Evolutionary conservation across 2,888 invertebrate species (phyloP), one percentile per base, ranked within the genome.

Genomic region (Margaritifera margaritifera): DNA sequence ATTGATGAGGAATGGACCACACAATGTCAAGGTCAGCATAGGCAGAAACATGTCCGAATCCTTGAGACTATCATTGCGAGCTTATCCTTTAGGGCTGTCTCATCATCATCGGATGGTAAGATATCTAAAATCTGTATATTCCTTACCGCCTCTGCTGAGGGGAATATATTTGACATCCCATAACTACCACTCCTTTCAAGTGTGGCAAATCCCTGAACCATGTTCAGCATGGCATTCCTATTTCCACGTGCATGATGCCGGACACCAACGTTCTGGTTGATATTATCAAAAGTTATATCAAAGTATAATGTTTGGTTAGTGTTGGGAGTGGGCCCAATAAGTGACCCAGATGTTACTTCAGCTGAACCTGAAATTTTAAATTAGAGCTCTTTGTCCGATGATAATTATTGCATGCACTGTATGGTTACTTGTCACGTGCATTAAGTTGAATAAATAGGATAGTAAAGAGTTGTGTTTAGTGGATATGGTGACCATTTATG

Each of bases 261-360:
- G 18, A 70, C 66, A 15, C 66, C 63, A 53, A 62, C 53, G 42
- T 71, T 71, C 54, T 71, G 67, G 24, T 67, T 71, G 4, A 67
- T 64, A 54, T 67, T 71, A 57, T 71, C 71, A 71, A 31, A 31
- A 31, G 1, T 31, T 8, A 31, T 31, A 31, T 8, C 31, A 8
- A 31, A 31, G 31, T 31, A 6, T 31, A 31, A 31, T 4, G 6
- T 31, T 31, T 31, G 8, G 31, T 31, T 31, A 31, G 31, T 31
- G 31, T 31, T 8, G 8, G 8, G 8, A 31, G 31, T 8, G 8
- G 31, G 8, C 31, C 8, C 6, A 1, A 31, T 31, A 31, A 31
- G n/a, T n/a, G n/a, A n/a, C n/a, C n/a, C n/a, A n/a, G n/a, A n/a
- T n/a, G n/a, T n/a, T n/a, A n/a, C n/a, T 1, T 8, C 31, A 31